Evolutionary conservation across 2,888 invertebrate species (phyloP).

Genomic region (Dusona sp.): DNA sequence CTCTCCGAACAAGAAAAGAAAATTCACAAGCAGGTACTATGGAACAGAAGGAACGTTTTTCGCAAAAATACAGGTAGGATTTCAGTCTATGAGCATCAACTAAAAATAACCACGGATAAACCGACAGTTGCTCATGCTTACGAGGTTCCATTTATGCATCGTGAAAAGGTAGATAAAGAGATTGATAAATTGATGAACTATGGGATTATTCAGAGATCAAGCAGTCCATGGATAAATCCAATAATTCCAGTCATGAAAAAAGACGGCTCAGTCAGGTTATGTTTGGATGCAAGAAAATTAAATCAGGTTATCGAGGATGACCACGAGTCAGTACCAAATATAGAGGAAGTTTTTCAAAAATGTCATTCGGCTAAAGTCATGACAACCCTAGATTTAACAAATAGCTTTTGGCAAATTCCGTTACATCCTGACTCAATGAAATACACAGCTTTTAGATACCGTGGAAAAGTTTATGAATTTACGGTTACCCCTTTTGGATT

Average conservation of each 20-base stretch:
- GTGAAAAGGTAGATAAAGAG: conserved; percentile 28
- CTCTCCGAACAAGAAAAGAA: not conserved
- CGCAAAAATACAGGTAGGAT: conserved; percentile 4
- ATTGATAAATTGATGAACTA: conserved; percentile 13
- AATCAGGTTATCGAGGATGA: no score
- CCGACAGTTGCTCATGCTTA: conserved; percentile 8
- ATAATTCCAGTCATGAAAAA: conserved; percentile 2
- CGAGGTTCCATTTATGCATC: conserved; percentile 19
- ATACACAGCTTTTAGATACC: no score
- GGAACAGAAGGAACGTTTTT: conserved; percentile 26
- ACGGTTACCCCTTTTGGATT: conserved; percentile 28
- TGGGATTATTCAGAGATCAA: conserved; percentile 30
- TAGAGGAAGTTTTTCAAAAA: no score
- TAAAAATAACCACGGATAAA: conserved; percentile 12
- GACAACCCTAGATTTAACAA: no score
- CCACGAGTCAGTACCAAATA: no score
- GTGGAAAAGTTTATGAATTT: no score
- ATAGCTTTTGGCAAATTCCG: no score
- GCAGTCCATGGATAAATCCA: conserved; percentile 29
- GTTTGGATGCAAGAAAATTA: no score
- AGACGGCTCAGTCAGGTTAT: no score
- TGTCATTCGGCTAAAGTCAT: no score
- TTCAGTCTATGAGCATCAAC: not conserved
- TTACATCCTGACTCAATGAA: no score
- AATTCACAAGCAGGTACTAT: not conserved